These are phyloP conservation scores for Amiota communis DNA, from an alignment of 2,888 invertebrate species.

Conservation along the genomic window DNA sequence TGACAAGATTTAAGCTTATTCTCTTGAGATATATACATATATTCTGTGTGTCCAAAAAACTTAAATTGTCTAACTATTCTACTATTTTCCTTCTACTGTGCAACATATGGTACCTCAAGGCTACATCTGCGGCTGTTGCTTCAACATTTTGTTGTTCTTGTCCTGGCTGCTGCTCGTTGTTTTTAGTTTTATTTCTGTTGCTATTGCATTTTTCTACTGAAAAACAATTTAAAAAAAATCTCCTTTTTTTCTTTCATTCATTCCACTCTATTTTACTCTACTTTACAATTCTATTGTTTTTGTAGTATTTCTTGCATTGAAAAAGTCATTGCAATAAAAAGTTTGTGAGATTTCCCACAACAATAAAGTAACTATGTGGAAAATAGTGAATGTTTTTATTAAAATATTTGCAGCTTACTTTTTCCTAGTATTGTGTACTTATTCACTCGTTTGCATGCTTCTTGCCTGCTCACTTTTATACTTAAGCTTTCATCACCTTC, in stretches of 20 bases:
- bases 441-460: slow-evolving; percentile 35
- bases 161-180: neutral
- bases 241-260: too few relatives aligned
- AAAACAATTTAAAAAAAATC: slow-evolving; percentile 22
- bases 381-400: slow-evolving; percentile 28
- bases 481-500: too few relatives aligned
- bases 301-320: slow-evolving; percentile 8
- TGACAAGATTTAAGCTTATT: too few relatives aligned
- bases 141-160: neutral
- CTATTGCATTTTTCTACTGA: slow-evolving; percentile 21
- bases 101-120: slow-evolving; percentile 13
- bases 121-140: slow-evolving; percentile 1
- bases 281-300: too few relatives aligned
- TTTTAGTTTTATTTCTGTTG: neutral
- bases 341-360: slow-evolving; percentile 24
- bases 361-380: slow-evolving; percentile 29
- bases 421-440: slow-evolving; percentile 25
- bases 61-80: too few relatives aligned
- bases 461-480: slow-evolving; percentile 12
- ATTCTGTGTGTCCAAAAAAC: too few relatives aligned
- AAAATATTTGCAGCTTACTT: slow-evolving; percentile 26
- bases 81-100: slow-evolving; percentile 3
- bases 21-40: too few relatives aligned
- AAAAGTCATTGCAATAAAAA: slow-evolving; percentile 26
- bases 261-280: too few relatives aligned